Percentiles rank a stretch among this genome's conserved stretches.
These are phyloP conservation scores for Choloepus didactylus DNA, from an alignment of 2,797 vertebrate species.

Conservation along the genomic window DNA sequence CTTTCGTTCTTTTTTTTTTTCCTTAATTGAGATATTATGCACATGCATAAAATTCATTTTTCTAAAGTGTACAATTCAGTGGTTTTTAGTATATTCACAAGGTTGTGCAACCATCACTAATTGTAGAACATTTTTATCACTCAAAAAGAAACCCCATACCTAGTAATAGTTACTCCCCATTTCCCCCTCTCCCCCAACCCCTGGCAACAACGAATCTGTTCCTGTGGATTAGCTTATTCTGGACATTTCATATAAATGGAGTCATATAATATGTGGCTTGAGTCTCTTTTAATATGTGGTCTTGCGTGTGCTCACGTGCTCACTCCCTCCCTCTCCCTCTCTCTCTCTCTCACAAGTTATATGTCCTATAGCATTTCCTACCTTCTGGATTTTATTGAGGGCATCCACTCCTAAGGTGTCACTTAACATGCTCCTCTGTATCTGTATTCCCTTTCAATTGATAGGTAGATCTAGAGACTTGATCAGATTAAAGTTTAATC, in stretches of 20 bases:
- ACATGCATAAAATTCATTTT: not conserved
- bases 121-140: not conserved
- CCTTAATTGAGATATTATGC: not conserved
- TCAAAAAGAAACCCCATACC: not conserved
- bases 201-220: not conserved
- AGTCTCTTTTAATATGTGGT: not conserved
- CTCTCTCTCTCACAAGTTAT: not conserved
- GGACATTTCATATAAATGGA: not conserved
- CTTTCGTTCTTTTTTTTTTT: not conserved
- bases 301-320: not conserved
- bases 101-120: not conserved
- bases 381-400: constrained; percentile 10
- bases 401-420: not conserved
- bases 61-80: not conserved
- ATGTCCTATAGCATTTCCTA: not conserved
- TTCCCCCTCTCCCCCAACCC: not conserved
- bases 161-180: not conserved
- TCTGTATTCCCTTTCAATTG: not conserved
- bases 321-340: not conserved
- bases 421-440: not conserved
- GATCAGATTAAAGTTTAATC: not conserved
- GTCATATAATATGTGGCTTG: not conserved
- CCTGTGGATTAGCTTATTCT: not conserved
- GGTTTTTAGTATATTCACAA: not conserved
- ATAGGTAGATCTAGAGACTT: not conserved